Evolutionary conservation across 2,797 vertebrate species (phyloP).

Genomic region (Odontamblyopus rebecca): DNA sequence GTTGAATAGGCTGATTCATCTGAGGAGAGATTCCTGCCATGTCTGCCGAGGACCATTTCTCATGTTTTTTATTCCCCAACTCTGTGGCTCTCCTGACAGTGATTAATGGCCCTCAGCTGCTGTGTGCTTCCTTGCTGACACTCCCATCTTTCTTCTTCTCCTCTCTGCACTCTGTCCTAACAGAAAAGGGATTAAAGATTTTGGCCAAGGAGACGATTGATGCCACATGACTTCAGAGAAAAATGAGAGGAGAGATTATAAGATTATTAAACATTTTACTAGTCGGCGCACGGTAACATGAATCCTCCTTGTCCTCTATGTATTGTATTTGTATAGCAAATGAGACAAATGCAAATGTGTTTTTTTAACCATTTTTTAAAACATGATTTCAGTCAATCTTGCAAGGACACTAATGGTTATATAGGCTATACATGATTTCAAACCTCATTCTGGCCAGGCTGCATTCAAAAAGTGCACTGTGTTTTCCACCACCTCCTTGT

Average conservation of each 20-base stretch:
- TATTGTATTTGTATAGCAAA: background rate
- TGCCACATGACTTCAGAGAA: constrained; percentile 53
- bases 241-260: constrained; percentile 24
- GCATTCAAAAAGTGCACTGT: no score
- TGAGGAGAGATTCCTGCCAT: constrained; percentile 62
- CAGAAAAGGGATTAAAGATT: constrained; percentile 51
- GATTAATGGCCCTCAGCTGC: constrained; percentile 74
- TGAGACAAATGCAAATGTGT: background rate
- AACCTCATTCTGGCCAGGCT: no score
- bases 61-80: constrained; percentile 60
- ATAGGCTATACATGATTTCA: no score
- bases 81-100: constrained; percentile 54
- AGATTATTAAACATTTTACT: constrained; percentile 21
- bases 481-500: no score
- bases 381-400: background rate
- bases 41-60: constrained; percentile 58
- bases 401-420: background rate
- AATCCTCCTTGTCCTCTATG: background rate
- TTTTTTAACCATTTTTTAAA: background rate
- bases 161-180: constrained; percentile 47
- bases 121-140: constrained; percentile 63
- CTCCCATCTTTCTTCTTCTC: constrained; percentile 58
- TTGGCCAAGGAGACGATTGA: constrained; percentile 47
- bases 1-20: constrained; percentile 66
- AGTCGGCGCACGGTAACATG: constrained; percentile 23